Conservation (phyloP, 2,888 invertebrate species). For the Plebejus anna region DNA sequence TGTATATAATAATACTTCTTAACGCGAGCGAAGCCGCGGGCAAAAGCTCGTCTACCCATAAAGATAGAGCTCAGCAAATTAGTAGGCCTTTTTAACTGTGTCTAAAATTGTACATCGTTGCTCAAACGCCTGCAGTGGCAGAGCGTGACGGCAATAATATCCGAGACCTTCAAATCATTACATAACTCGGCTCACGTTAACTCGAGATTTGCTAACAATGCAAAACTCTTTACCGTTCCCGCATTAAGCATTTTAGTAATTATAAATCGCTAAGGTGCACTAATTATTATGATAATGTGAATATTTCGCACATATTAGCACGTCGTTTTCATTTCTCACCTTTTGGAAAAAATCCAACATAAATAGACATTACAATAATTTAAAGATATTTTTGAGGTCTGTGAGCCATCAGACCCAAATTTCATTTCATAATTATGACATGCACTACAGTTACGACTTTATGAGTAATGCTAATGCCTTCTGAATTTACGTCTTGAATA, state of each 20-base stretch:
- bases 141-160: constrained; percentile 21
- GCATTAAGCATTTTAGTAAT: not conserved
- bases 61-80: too few relatives aligned
- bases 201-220: constrained; percentile 23
- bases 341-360: not conserved
- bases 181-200: not conserved
- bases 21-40: too few relatives aligned
- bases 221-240: not conserved
- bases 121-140: not conserved
- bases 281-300: constrained; percentile 8
- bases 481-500: too few relatives aligned
- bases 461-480: too few relatives aligned
- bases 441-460: too few relatives aligned
- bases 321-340: not conserved
- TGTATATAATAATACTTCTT: too few relatives aligned
- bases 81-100: not conserved
- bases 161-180: constrained; percentile 14
- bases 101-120: constrained; percentile 1
- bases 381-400: too few relatives aligned
- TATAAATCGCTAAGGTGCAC: not conserved
- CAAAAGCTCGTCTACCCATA: too few relatives aligned
- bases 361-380: too few relatives aligned
- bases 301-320: not conserved
- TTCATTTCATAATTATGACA: too few relatives aligned
- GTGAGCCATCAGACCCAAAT: too few relatives aligned